Evolutionary conservation across 2,888 invertebrate genomes (phyloP).

Genomic region (Drosophila acutilabella): DNA sequence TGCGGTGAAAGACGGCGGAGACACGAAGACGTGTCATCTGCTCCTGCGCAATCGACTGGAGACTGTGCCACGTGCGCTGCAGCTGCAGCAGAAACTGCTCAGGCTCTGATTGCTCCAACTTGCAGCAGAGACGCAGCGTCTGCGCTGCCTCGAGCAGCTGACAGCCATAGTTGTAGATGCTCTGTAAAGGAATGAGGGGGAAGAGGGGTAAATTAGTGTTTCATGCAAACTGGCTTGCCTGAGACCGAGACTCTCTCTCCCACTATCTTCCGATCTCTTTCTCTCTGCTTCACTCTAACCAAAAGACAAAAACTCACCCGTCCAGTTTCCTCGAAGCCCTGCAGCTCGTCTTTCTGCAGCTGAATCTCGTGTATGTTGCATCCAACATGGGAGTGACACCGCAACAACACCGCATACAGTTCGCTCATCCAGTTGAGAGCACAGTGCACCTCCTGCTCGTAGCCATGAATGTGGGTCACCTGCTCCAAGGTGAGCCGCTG

Average conservation of each 20-base stretch:
- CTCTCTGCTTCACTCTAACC: background rate
- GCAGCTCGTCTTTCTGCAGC: constrained; percentile 90
- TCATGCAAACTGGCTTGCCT: constrained; percentile 27
- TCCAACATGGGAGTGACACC: constrained; percentile 90
- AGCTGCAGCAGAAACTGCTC: constrained; percentile 87
- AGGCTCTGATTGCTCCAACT: constrained; percentile 87
- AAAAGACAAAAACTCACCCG: constrained; percentile 86
- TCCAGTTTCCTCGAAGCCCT: constrained; percentile 91
- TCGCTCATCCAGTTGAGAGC: constrained; percentile 92
- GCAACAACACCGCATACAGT: constrained; percentile 89
- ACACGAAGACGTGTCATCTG: constrained; percentile 91
- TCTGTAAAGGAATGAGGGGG: constrained; percentile 85
- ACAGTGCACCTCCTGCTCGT: constrained; percentile 91
- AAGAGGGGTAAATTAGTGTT: background rate
- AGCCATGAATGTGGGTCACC: constrained; percentile 90
- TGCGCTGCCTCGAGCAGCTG: constrained; percentile 91
- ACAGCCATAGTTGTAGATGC: constrained; percentile 92
- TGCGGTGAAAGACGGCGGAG: constrained; percentile 91
- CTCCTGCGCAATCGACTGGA: constrained; percentile 90
- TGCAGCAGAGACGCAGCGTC: constrained; percentile 90
- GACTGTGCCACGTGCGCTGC: constrained; percentile 89
- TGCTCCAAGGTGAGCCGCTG: constrained; percentile 92
- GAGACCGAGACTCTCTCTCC: background rate
- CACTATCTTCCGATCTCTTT: background rate
- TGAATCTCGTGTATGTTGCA: constrained; percentile 90